Base-by-base conservation (phyloP, 2,888 invertebrate species). In the Drepanosiphum platanoidis region DNA sequence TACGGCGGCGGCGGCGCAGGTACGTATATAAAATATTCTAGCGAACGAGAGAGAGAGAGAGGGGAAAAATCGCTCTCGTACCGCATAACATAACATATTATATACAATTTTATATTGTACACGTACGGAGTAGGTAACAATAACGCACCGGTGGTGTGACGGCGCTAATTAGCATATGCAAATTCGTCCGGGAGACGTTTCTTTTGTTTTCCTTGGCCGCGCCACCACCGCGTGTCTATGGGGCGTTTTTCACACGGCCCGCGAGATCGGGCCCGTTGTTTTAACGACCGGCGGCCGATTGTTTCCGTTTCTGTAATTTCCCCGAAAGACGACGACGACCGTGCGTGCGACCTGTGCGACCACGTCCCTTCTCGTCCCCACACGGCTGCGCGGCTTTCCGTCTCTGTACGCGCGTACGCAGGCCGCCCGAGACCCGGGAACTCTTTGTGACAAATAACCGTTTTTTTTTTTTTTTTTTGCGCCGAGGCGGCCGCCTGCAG, bases 141-240 rank as follows among this genome's bases (percentile, higher is more conserved):
- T 79, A 79, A 80, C 36, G 9, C 30, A 22, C n/a, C 72, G 22
- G 27, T 61, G 22, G 27, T 66, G 81, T 72, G 66, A 61, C 36
- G 13, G 34, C n/a, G n/a, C n/a, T 74, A 83, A 83, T 83, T 83
- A 75, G 66, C 74, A 83, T 75, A 75, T 52, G 83, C 75, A 75
- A 84, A 84, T 84, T n/a, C n/a, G 83, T 84, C 83, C 83, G 13
- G 52, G 83, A 75, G 83, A 68, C 64, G 83, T 66, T 79, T 75
- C 83, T 84, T 84, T 84, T 84, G 83, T 84, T 84, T 84, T 75
- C 30, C 39, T 71, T 27, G 30, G 52, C 9, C 75, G n/a, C 75
- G 42, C 36, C 66, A 3, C 82, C 66, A n/a, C n/a, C n/a, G n/a
- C n/a, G 42, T 22, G 83, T 75, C 82, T 75, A 68, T 46, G 66